Base-by-base conservation (phyloP, 2,113 vertebrate genomes). In the Aphelocoma coerulescens region DNA sequence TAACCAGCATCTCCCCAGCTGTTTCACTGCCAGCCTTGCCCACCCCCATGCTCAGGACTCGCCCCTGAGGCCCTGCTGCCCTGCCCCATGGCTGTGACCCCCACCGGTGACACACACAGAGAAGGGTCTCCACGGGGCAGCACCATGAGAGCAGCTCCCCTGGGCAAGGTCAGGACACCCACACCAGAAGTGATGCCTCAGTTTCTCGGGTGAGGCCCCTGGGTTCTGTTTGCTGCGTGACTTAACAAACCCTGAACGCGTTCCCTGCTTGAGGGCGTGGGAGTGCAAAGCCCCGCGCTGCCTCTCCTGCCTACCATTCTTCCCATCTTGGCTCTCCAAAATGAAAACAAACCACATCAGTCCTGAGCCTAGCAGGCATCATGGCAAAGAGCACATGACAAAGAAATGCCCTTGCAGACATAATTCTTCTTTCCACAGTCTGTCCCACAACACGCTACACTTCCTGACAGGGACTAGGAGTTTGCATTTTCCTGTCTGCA, bases 301-400 rank as follows among this genome's bases (percentile, higher is more conserved):
- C 82, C 81, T 74, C 87, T 96, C 39, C 65, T 4, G 16, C 74
- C 89, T 44, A 28, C 57, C 16, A 16, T 13, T 20, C 65, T 35
- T 92, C 69, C 51, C 69, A 66, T 49, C 89, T 61, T 54, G 58
- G 66, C 62, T 91, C 32, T 85, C 54, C 67, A 65, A 77, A 91
- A 61, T 9, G 79, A 85, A 91, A 69, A 94, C 69, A 93, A 96
- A 75, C 77, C 88, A 93, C 88, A 95, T 69, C 81, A 87, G 89
- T 61, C 77, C 84, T 20, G 21, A 88, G 72, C 88, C 79, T 71
- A 86, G 90, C 46, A 93, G 85, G 68, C 82, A 46, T 32, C 39
- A 15, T 11, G 51, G 79, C n/a, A 88, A 88, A n/a, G 54, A 89
- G 68, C 22, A 28, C 20, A 37, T 13, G 32, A 67, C 63, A 75